Base-by-base conservation (phyloP, 2,797 vertebrate genomes). In the Mallotus villosus region DNA sequence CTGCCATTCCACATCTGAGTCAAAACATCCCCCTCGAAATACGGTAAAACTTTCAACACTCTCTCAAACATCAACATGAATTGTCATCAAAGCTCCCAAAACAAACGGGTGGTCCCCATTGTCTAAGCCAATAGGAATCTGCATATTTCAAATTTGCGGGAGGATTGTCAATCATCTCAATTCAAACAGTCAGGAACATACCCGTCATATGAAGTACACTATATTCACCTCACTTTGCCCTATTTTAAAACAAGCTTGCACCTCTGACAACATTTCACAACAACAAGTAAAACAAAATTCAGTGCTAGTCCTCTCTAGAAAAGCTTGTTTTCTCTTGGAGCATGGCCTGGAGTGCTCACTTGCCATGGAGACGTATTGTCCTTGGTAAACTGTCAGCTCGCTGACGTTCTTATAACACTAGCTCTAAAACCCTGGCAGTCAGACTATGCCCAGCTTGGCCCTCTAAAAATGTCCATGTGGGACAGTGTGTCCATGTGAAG, bases 11-110 rank as follows among this genome's bases (percentile, higher is more conserved):
- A 74, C 61, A 27, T 59, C 58, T 65, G 75, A 85, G 78, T 84
- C 84, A 82, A 87, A 88, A 90, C 88, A 88, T 89, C 78, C 85
- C 85, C 73, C 68, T 9, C 76, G 82, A 55, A 79, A 81, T 63
- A 78, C 78, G 82, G 80, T 79, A 81, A 82, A 67, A 55, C 86
- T 85, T 82, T 85, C 73, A 78, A 78, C 79, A 25, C 71, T 67
- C 78, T 74, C 85, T 77, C 60, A 78, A 76, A 79, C 81, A 72
- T 70, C 81, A 53, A 82, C 78, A 70, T 79, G 66, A 79, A 75
- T 74, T 78, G 73, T 84, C 83, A 82, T 74, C 65, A 22, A 77
- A 25, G 71, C 72, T 81, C 77, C 68, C 72, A 78, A 81, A 81
- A 59, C 53, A 83, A 80, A 81, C 77, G 66, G 63, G 55, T 37